These are phyloP conservation scores for Orthosia cruda DNA, from an alignment of 2,888 invertebrate species.

Conservation along the genomic window DNA sequence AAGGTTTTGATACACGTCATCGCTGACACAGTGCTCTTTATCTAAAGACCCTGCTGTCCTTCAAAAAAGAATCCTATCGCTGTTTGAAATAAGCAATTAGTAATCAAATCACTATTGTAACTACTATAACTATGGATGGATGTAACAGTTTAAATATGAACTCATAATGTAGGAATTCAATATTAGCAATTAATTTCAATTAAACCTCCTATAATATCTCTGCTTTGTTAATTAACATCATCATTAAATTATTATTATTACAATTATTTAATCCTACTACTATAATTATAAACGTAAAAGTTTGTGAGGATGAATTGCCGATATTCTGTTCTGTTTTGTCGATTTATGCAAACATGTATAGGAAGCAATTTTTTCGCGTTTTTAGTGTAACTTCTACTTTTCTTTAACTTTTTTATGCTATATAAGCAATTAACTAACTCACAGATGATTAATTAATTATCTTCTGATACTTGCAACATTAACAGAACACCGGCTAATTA, in stretches of 20 bases:
- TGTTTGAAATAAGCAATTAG: not conserved
- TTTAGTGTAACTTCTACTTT: too few relatives aligned
- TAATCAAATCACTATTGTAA: not conserved
- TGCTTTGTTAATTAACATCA: constrained; percentile 4
- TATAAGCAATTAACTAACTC: not conserved
- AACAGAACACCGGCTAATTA: not conserved
- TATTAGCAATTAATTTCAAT: not conserved
- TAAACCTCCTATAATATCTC: not conserved
- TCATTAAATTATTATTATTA: not conserved
- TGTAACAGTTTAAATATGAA: constrained; percentile 1
- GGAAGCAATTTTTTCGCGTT: too few relatives aligned
- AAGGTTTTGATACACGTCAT: too few relatives aligned
- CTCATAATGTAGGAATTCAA: not conserved
- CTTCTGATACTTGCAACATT: not conserved
- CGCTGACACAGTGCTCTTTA: too few relatives aligned
- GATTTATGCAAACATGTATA: too few relatives aligned
- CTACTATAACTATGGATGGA: not conserved
- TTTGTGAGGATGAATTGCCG: too few relatives aligned
- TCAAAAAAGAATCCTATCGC: not conserved
- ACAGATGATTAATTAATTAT: not conserved
- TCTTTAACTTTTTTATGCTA: not conserved
- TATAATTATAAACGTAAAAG: too few relatives aligned
- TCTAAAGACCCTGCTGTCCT: not conserved
- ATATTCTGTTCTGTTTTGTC: too few relatives aligned
- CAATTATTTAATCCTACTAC: not conserved